Evolutionary conservation across 2,113 vertebrate genomes (phyloP), one percentile per base, ranked within the genome.

Genomic region (Catharus fuscescens): DNA sequence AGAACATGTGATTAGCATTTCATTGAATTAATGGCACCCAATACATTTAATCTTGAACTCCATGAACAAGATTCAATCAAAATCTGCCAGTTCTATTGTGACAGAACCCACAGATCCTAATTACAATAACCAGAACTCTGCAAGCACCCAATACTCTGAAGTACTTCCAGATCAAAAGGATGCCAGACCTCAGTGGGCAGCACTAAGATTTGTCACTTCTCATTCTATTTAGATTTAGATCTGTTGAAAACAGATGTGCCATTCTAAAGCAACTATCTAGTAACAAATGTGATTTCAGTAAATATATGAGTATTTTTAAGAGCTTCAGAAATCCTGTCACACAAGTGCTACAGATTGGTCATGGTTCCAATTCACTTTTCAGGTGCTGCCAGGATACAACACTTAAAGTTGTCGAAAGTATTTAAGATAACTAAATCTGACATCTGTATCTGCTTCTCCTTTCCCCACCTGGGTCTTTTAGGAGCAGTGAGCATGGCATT

Each of bases 1-100:
- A 84, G 61, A 95, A 95, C 23, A 91, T 9, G 32, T 66, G 13
- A 40, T 94, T 80, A 95, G 89, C 26, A 45, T 70, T 48, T 69
- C 10, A 60, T 4, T 17, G 18, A 84, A 81, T 80, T 62, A 71
- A 42, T 14, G 32, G 34, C 64, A 52, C 45, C 56, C 7, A 81
- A 54, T 6, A 54, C 32, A 88, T 57, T 72, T 47, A 47, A 82
- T 29, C 25, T 59, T 32, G 18, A 65, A 78, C 25, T 53, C 84
- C 24, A 18, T 24, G 36, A 56, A 72, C 12, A 47, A 29, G 18
- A 60, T 10, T 77, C n/a, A 52, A 18, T 12, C 69, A 77, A 72
- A 94, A 21, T 8, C 42, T 29, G 21, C 31, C 42, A 56, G 3
- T 72, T 57, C 26, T 52, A n/a, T 4, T 40, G 25, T 24, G 44